Evolutionary conservation across 2,888 invertebrate species (phyloP), one percentile per base, ranked within the genome.

Genomic region (Congeria kusceri): DNA sequence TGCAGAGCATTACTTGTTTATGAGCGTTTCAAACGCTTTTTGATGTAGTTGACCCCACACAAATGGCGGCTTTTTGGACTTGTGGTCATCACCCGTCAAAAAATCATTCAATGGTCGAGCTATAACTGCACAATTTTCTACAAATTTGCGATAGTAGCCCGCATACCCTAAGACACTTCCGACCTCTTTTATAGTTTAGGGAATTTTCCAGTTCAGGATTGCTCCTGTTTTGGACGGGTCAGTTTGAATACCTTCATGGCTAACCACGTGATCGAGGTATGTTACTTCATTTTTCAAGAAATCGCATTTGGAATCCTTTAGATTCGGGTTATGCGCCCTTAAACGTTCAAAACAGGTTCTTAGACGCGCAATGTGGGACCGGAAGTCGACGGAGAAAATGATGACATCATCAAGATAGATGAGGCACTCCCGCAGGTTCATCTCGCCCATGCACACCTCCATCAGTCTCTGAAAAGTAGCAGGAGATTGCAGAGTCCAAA

Each of bases 211-310:
- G 25, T 71, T 80, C 25, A 9, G 53, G 53, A 63, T 20, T 66
- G 77, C 47, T 80, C 69, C 18, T 70, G 29, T 20, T 47, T 61
- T 61, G 23, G 47, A 15, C 20, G 63, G 63, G 44, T 63, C 63
- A 2, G 63, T 46, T 44, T 63, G 20, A 5, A 85, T 63, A 13
- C 77, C 75, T 20, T 77, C 72, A 32, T 59, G 29, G 7, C 72
- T 72, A 13, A 77, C 72, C 25, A 77, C 47, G 49, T 78, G 73
- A 23, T 74, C 77, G 13, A 79, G 49, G 44, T 73, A 80, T n/a
- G 44, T 62, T 39, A 59, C 73, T 44, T 61, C 25, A 20, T 32
- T 23, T 39, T 49, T 23, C 23, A 70, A 47, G 47, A 79, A 70
- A 13, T 70, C 63, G 58, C 75, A 79, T 39, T 79, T 79, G 15